Conservation (phyloP, 2,113 vertebrate species). For the Strix uralensis region DNA sequence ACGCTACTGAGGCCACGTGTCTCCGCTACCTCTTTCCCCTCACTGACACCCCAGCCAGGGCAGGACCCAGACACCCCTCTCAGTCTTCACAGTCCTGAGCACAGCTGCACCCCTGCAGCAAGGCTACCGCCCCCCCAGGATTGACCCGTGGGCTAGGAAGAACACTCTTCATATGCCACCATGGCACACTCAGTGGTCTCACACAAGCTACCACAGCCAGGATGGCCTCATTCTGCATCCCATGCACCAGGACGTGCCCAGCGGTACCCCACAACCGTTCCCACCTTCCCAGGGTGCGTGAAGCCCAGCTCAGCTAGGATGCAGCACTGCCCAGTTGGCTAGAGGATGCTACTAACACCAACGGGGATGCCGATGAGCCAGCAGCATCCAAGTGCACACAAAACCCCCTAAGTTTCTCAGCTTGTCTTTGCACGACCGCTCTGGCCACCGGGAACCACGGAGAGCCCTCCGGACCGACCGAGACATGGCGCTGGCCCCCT, state of each 20-base stretch:
- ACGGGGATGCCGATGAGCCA: not conserved
- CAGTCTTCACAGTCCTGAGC: not conserved
- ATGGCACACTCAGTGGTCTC: fast-evolving
- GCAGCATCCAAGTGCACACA: not conserved
- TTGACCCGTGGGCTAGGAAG: not conserved
- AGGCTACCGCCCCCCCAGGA: not conserved
- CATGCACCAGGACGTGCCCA: fast-evolving
- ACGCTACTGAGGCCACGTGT: not conserved
- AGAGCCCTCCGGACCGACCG: not conserved
- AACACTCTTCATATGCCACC: not conserved
- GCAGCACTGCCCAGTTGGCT: not conserved
- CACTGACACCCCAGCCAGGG: not conserved
- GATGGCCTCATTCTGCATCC: not conserved
- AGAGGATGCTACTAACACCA: not conserved
- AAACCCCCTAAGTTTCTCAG: not conserved
- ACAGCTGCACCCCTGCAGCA: fast-evolving
- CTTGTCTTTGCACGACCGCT: not conserved
- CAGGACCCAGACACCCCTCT: not conserved
- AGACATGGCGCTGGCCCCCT: not conserved
- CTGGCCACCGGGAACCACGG: not conserved
- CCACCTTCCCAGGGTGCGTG: not conserved
- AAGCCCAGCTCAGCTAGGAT: not conserved
- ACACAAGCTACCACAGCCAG: not conserved
- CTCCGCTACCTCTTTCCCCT: not conserved
- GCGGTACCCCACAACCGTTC: not conserved